Evolutionary conservation across 2,888 invertebrate genomes (phyloP), one percentile per base, ranked within the genome.

Genomic region (Mimachlamys varia): DNA sequence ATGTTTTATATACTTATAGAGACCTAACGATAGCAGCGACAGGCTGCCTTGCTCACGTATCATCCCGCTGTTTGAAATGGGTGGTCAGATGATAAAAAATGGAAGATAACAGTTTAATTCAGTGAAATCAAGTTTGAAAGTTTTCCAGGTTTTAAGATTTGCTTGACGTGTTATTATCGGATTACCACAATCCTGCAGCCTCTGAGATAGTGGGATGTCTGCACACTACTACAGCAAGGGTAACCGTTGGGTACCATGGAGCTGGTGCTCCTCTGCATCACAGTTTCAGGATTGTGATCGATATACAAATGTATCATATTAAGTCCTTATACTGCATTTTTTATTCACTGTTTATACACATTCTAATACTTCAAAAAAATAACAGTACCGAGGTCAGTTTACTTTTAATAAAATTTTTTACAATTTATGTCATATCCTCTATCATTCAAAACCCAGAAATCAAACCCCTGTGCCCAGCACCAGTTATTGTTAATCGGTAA

Each of bases 121-220:
- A 76, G 76, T 76, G 76, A 76, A 76, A 76, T 76, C 22, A 22
- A 33, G 76, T 76, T 76, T 76, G 76, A 76, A 76, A 76, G 76
- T 76, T 76, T 76, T 76, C 76, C 76, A 76, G 76, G 76, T 76
- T 76, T 76, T 17, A 62, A 62, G 62, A 62, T 62, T 62, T 62
- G 13, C 33, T 22, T 33, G 76, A 76, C 76, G 17, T 76, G 76
- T 76, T 76, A 22, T 12, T 76, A 76, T 22, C 12, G 33, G 76
- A 76, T 76, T 76, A 33, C 76, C 76, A 13, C 27, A 76, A 15
- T 33, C 27, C 17, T 76, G 33, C 76, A 76, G 33, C 10, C 33
- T 19, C 22, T 33, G 33, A 76, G 76, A 76, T 19, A 76, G 33
- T 76, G 22, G 10, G 13, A 12, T 76, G 19, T 58, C 13, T 33